Percentiles rank a stretch among this genome's conserved stretches.
These are phyloP conservation scores for Spinibarbus caldwelli DNA, from an alignment of 2,797 vertebrate genomes.

Conservation along the genomic window DNA sequence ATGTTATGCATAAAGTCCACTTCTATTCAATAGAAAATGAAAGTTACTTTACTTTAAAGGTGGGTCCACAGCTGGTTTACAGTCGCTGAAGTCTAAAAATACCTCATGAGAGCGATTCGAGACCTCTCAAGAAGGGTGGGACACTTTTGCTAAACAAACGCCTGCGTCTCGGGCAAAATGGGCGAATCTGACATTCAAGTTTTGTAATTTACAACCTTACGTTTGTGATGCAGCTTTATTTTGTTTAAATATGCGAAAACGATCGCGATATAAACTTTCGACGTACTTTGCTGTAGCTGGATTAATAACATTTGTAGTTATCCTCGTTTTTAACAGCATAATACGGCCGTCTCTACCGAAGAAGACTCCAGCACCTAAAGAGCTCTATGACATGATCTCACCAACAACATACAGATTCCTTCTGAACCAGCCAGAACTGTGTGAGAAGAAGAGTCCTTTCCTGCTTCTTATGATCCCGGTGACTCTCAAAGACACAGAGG, in stretches of 20 bases:
- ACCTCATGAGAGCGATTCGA: background rate
- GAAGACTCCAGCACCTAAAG: constrained; percentile 13
- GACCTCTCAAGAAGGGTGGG: background rate
- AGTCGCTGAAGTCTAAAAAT: background rate
- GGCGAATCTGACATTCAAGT: too few species aligned
- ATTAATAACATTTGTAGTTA: background rate
- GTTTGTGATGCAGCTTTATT: rapidly evolving
- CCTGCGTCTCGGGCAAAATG: too few species aligned
- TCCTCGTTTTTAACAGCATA: background rate
- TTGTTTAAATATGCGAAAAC: background rate
- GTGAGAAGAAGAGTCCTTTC: constrained; percentile 66
- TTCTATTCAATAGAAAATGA: background rate
- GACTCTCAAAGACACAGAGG: constrained; percentile 43
- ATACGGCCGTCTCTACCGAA: background rate
- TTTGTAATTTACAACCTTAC: too few species aligned
- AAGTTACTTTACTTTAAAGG: background rate
- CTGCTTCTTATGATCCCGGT: constrained; percentile 77
- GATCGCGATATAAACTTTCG: background rate
- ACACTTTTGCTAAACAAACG: background rate
- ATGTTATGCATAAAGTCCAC: background rate
- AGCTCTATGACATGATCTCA: constrained; percentile 62
- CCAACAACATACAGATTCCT: constrained; percentile 75
- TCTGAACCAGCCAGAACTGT: constrained; percentile 73
- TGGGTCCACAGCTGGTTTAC: background rate
- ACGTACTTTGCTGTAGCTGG: constrained; percentile 9